Evolutionary conservation across 2,888 invertebrate genomes (phyloP), one percentile per base, ranked within the genome.

Genomic region (Brachynemurus nebulosus): DNA sequence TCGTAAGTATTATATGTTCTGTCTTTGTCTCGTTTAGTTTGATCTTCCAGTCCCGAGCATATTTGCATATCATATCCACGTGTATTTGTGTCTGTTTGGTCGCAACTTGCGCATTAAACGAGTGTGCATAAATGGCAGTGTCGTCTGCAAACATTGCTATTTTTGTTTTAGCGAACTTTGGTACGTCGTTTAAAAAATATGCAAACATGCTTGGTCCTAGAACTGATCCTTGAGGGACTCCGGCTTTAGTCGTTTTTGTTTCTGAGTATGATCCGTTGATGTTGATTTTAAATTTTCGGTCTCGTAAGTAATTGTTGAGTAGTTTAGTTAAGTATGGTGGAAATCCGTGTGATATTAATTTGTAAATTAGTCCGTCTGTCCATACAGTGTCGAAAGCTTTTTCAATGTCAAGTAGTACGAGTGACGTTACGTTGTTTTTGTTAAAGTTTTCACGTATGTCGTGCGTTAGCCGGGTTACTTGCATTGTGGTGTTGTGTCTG

Each of bases 351-450:
- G 2, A 14, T 2, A 23, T 40, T 6, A 40, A 25, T 20, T 40
- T 40, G 21, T 40, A 5, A 2, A 40, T 40, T 3, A 20, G 7
- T n/a, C 40, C 40, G 5, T 40, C 21, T 3, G 2, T n/a, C 55
- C 58, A 58, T 0, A 59, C 56, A 34, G 51, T 52, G 42, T 61
- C 57, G 37, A 62, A 62, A 0, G 60, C 59, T 48, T 59, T 58
- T 44, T 56, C 53, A 5, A 60, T 54, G 35, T 60, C 56, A 9
- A 60, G 41, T n/a, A 60, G 45, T 1, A 54, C 42, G 48, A 58
- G 52, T 0, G 50, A 50, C n/a, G 58, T 57, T 2, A 46, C 42
- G 7, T 50, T 47, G 2, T 52, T 48, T 35, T 50, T 50, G 40
- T 59, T 57, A 14, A 53, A 57, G 4, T 53, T 52, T 2, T 51